Evolutionary conservation across 2,888 invertebrate species (phyloP).

Genomic region (Temnothorax unifasciatus): DNA sequence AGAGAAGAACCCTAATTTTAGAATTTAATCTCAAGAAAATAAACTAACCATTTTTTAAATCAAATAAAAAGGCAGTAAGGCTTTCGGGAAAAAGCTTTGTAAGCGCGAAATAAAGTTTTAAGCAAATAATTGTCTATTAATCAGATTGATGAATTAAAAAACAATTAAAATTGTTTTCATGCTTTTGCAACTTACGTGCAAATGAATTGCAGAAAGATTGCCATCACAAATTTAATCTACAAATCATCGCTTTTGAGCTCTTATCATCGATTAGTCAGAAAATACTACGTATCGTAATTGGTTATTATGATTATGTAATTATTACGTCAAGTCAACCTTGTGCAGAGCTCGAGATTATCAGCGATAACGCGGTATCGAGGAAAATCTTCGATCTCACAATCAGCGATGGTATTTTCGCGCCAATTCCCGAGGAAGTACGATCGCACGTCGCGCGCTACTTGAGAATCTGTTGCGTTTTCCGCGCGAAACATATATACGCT

Average conservation of each 20-base stretch:
- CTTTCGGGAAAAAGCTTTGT: neutral
- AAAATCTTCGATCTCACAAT: neutral
- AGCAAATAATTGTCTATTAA: neutral
- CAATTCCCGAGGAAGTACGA: constrained; percentile 1
- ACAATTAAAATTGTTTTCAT: neutral
- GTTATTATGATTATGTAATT: neutral
- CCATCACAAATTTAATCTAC: constrained; percentile 7
- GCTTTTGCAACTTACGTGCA: neutral
- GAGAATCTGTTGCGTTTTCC: constrained; percentile 13
- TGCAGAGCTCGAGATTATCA: constrained; percentile 15
- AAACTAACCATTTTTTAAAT: neutral
- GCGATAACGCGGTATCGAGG: neutral
- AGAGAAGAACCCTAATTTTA: constrained; percentile 75
- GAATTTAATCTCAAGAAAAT: neutral
- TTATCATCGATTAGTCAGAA: constrained; percentile 28
- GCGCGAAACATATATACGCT: neutral
- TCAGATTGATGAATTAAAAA: neutral
- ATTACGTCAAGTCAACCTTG: neutral
- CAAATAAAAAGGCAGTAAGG: neutral
- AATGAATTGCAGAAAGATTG: neutral
- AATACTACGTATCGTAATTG: neutral
- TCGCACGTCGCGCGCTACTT: constrained; percentile 32
- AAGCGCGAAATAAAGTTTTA: neutral
- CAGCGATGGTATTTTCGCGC: neutral
- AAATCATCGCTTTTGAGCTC: neutral